These are phyloP conservation scores for Ifrita kowaldi DNA, from an alignment of 2,113 vertebrate genomes.

Conservation along the genomic window DNA sequence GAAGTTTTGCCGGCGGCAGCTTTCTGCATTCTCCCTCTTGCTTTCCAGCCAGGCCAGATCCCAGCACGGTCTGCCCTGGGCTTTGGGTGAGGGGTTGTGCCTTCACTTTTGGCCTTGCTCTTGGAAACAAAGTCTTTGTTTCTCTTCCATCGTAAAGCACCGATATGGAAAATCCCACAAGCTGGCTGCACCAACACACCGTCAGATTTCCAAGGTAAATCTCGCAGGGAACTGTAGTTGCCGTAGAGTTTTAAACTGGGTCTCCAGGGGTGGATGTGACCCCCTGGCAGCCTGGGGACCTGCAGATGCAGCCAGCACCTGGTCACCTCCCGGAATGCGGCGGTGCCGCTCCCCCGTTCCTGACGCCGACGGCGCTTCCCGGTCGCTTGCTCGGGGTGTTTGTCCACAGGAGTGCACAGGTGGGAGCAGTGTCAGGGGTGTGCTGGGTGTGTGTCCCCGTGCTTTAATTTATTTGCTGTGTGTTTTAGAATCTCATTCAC, in stretches of 20 bases:
- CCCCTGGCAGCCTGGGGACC: not conserved
- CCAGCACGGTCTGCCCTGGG: not conserved
- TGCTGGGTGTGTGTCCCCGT: fast-evolving
- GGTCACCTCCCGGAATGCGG: not conserved
- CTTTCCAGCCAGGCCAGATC: not conserved
- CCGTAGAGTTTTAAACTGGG: fast-evolving
- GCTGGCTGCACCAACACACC: fast-evolving
- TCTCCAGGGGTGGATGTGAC: not conserved
- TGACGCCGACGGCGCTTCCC: not conserved
- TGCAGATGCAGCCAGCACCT: not conserved
- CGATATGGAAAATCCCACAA: fast-evolving
- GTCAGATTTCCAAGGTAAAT: not conserved
- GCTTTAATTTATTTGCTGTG: not conserved
- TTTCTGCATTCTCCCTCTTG: not conserved
- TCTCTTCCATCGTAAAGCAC: not conserved
- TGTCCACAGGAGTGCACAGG: not conserved
- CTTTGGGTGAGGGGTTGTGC: not conserved
- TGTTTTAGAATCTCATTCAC: not conserved
- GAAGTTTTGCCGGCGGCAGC: not conserved
- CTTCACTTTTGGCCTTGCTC: not conserved
- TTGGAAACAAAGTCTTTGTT: not conserved
- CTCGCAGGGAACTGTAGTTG: not conserved
- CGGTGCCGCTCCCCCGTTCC: not conserved
- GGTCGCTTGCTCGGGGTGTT: fast-evolving
- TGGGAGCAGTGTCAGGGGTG: not conserved